phyloP scores from a whole-genome alignment of 2,888 invertebrate genomes.

The Agonopterix arenella region DNA sequence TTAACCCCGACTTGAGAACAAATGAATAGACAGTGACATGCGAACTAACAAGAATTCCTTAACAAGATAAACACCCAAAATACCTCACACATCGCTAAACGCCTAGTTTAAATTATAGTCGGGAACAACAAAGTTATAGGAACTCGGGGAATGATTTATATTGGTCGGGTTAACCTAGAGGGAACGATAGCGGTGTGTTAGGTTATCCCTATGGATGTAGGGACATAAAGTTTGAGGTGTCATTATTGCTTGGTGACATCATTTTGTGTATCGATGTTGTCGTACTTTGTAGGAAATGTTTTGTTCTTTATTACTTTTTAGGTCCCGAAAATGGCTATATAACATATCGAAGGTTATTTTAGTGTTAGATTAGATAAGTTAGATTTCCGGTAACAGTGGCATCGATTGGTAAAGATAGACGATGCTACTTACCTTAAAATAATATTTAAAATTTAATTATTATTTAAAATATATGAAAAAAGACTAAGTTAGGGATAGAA shows the following conservation, averaged over 20 bases:
- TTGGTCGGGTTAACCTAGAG: conserved; percentile 42
- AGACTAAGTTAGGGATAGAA: no score
- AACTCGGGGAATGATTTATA: conserved; percentile 54
- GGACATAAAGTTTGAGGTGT: conserved; percentile 24
- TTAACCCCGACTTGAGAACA: background rate
- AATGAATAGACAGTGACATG: background rate
- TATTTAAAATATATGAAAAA: no score
- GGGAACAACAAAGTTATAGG: conserved; percentile 50
- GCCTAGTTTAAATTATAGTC: conserved; percentile 48
- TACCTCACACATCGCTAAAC: conserved; percentile 34
- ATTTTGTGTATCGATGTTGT: conserved; percentile 1
- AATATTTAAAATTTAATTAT: no score
- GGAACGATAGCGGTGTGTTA: conserved; percentile 45
- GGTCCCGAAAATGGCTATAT: no score
- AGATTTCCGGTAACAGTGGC: no score
- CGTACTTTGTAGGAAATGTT: background rate
- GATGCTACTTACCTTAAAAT: no score
- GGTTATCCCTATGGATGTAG: conserved; percentile 39
- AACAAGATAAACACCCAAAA: conserved; percentile 14
- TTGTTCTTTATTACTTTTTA: background rate
- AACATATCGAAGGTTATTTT: no score
- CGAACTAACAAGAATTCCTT: conserved; percentile 12
- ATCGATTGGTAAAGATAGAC: no score
- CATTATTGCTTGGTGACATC: conserved; percentile 3
- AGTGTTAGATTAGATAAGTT: no score